Evolutionary conservation across 2,888 invertebrate species (phyloP), one percentile per base, ranked within the genome.

Genomic region (Mythimna albipuncta): DNA sequence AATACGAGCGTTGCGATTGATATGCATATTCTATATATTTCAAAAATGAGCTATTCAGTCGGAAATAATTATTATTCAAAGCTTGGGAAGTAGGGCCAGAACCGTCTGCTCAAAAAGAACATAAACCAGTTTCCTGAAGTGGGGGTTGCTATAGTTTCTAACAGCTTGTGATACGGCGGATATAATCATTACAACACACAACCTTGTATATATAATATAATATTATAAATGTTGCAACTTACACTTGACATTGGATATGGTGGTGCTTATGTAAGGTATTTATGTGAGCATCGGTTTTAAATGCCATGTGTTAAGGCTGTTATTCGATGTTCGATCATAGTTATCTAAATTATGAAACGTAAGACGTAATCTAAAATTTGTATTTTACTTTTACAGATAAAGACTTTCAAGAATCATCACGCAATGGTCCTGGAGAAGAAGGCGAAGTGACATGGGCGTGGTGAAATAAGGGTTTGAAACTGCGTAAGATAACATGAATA

Each of bases 171-270:
- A 52, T 21, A 41, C 11, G 16, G 16, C 13, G 1, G 10, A 44
- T 35, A 54, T 9, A 19, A 16, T 0, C 16, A 16, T 73, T 57
- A 26, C 69, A 69, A 68, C 47, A 55, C 16, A 3, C 1, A 21
- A 13, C 66, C 16, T 57, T 50, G 9, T 50, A 11, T 21, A 65
- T 9, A 6, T 21, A 10, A 11, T 5, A 21, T 9, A 5, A 26
- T 55, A 11, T 55, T 55, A 57, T 16, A 26, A 13, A 54, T 73
- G 70, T 59, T 26, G 35, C 59, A 74, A 74, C 38, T 71, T 74
- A 74, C 79, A 59, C 74, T 74, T 74, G 79, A 79, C 72, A 74
- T 71, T 79, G 79, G 26, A 35, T 5, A 44, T 54, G 44, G 35
- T 44, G 50, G 19, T 70, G 52, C 44, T 79, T 54, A 47, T 70